phyloP scores from a whole-genome alignment of 2,888 invertebrate species.

The Oscheius sp. region DNA sequence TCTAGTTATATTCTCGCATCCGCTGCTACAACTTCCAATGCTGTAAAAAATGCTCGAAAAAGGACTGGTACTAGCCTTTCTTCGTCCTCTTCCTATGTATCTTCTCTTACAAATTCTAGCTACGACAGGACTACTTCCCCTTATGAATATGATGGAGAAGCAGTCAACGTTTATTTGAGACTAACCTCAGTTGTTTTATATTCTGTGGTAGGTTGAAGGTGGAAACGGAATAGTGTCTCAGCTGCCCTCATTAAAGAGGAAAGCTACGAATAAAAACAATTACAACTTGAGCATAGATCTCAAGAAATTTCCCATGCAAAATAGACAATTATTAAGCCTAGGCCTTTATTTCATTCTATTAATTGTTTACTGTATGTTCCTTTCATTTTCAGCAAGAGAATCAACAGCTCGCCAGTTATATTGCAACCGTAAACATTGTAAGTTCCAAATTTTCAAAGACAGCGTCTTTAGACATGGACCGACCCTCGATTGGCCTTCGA shows the following conservation, averaged over 20 bases:
- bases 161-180: constrained; percentile 7
- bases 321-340: no score
- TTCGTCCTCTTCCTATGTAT: constrained; percentile 3
- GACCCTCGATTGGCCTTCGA: constrained; percentile 20
- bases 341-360: no score
- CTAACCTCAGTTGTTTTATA: constrained; percentile 16
- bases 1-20: neutral
- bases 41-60: neutral
- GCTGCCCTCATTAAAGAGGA: no score
- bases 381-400: constrained; percentile 29
- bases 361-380: neutral
- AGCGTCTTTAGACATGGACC: constrained; percentile 6
- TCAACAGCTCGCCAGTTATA: constrained; percentile 18
- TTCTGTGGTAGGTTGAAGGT: constrained; percentile 15
- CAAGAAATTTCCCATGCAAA: no score
- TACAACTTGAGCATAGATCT: no score
- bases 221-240: neutral
- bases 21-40: neutral
- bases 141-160: constrained; percentile 15
- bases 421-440: constrained; percentile 22
- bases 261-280: no score
- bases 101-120: constrained; percentile 18
- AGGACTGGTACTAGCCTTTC: neutral
- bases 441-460: neutral
- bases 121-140: constrained; percentile 21